These are phyloP conservation scores for Dryoscopus gambensis DNA, from an alignment of 2,113 vertebrate genomes.

Conservation along the genomic window DNA sequence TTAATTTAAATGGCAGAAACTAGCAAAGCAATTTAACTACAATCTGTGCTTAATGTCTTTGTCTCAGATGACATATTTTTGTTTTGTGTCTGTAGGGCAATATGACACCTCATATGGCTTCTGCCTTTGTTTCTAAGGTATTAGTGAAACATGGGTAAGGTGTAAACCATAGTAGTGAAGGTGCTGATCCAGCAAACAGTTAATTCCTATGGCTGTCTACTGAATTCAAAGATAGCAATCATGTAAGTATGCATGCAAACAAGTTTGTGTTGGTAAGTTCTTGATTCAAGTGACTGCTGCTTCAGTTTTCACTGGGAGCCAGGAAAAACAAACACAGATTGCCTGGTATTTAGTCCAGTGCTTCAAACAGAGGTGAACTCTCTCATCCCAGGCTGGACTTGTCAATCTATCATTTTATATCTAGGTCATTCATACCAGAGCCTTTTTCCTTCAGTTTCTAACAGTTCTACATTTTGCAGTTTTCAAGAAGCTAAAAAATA, in stretches of 20 bases:
- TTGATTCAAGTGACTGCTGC: background rate
- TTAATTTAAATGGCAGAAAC: background rate
- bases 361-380: background rate
- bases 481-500: background rate
- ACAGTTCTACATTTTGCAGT: background rate
- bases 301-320: background rate
- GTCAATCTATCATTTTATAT: background rate
- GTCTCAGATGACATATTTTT: background rate
- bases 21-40: background rate
- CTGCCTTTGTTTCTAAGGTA: background rate
- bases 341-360: background rate
- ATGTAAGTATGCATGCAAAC: background rate
- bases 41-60: background rate
- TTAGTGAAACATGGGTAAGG: background rate
- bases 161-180: background rate
- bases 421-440: background rate
- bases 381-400: background rate
- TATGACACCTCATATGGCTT: background rate
- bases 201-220: constrained; percentile 4
- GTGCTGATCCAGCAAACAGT: constrained; percentile 5
- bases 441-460: background rate
- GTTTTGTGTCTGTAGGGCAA: background rate
- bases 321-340: constrained; percentile 26
- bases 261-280: constrained; percentile 13
- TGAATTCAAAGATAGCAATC: constrained; percentile 9